A percentile compares a stretch with the other conserved stretches of the same genome.
phyloP scores from a whole-genome alignment of 2,113 vertebrate species.

The Muntiacus muntjak region DNA sequence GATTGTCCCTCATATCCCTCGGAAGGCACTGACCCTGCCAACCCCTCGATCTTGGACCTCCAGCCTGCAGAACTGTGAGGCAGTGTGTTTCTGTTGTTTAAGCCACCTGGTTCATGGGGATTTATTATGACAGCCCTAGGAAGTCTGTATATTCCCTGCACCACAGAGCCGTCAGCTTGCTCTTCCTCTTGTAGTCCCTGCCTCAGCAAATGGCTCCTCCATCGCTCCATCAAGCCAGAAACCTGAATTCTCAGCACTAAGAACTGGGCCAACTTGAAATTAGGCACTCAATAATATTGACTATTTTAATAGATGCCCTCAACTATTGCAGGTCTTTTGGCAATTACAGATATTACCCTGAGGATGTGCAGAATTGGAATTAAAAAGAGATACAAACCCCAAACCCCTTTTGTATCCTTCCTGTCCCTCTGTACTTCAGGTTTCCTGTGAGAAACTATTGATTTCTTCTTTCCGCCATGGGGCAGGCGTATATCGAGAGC shows the following conservation, averaged over 20 bases:
- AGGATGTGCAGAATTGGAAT: constrained; percentile 39
- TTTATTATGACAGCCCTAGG: not conserved
- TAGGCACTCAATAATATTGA: not conserved
- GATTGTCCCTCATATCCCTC: not conserved
- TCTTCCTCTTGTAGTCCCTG: not conserved
- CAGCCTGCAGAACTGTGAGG: not conserved
- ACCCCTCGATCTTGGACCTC: not conserved
- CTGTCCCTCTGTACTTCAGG: not conserved
- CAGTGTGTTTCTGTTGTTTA: not conserved
- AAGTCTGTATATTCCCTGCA: too few relatives aligned
- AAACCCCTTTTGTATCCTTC: constrained; percentile 5
- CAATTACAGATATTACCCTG: not conserved
- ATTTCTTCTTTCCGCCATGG: constrained; percentile 70
- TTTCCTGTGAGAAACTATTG: constrained; percentile 39
- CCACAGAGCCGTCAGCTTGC: too few relatives aligned
- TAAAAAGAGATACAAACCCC: constrained; percentile 27
- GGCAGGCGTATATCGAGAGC: constrained; percentile 60
- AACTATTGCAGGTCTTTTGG: constrained; percentile 11
- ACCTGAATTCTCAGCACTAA: not conserved
- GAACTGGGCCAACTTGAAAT: not conserved
- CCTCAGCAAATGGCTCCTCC: not conserved
- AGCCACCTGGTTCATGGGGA: not conserved
- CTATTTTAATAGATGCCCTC: not conserved
- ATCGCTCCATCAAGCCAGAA: not conserved
- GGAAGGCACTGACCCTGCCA: not conserved